Evolutionary conservation across 1,140 invertebrate species (phyloP).

Genomic region (Aphelenchoides avenae): DNA sequence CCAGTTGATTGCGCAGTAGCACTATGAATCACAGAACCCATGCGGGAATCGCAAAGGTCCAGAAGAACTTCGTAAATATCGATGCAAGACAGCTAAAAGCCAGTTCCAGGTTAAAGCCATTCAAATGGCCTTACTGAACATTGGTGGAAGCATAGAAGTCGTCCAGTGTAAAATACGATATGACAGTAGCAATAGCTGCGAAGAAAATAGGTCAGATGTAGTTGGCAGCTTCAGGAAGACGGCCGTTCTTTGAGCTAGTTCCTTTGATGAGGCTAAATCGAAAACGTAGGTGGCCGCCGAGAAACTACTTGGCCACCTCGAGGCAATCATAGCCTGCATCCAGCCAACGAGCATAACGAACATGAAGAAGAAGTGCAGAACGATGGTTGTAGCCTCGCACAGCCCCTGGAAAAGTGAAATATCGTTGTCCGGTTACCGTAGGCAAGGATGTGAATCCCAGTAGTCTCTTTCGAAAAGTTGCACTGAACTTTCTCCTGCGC

Average conservation of each 20-base stretch:
- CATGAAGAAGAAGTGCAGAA: slow-evolving; percentile 24
- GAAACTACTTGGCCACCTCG: slow-evolving; percentile 1
- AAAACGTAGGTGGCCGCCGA: not conserved
- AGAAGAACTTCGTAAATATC: slow-evolving; percentile 16
- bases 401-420: slow-evolving; percentile 6
- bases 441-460: too few relatives aligned
- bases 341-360: slow-evolving; percentile 12
- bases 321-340: slow-evolving; percentile 17
- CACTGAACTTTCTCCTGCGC: too few relatives aligned
- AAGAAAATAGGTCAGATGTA: slow-evolving; percentile 18
- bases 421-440: too few relatives aligned
- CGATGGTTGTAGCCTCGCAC: slow-evolving; percentile 20
- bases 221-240: slow-evolving; percentile 15
- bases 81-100: slow-evolving; percentile 19
- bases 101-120: slow-evolving; percentile 12
- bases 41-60: slow-evolving; percentile 25
- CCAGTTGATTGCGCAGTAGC: slow-evolving; percentile 20
- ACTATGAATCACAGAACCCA: slow-evolving; percentile 26
- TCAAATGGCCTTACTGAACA: slow-evolving; percentile 26
- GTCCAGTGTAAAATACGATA: slow-evolving; percentile 16
- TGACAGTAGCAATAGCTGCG: slow-evolving; percentile 10
- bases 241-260: slow-evolving; percentile 18
- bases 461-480: too few relatives aligned
- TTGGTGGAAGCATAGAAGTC: slow-evolving; percentile 10
- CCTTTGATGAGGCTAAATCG: slow-evolving; percentile 28